Conservation (phyloP, 1,140 invertebrate species). For the Dryas iulia region DNA sequence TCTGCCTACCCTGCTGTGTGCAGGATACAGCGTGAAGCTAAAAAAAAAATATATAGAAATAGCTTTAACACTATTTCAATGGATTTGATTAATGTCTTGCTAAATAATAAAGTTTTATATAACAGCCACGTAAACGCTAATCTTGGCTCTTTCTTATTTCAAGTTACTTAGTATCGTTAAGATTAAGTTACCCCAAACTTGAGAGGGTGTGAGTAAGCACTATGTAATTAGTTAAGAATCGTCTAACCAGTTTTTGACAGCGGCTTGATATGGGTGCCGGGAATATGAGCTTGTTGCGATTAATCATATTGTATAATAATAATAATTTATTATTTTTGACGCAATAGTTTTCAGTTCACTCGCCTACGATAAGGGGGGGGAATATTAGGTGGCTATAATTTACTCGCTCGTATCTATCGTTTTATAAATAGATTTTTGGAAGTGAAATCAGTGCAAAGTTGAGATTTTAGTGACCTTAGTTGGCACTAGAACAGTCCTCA, state of each 20-base stretch:
- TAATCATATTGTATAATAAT: constrained; percentile 31
- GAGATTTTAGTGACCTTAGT: too few species aligned
- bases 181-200: constrained; percentile 6
- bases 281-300: constrained; percentile 34
- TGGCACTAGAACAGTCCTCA: too few species aligned
- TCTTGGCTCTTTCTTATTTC: background rate
- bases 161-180: background rate
- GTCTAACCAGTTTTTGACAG: constrained; percentile 27
- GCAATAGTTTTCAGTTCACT: constrained; percentile 10
- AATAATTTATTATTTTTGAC: constrained; percentile 37
- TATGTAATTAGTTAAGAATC: constrained; percentile 17
- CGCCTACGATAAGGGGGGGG: background rate
- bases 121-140: background rate
- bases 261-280: constrained; percentile 39
- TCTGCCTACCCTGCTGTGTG: too few species aligned
- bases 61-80: background rate
- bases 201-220: constrained; percentile 17
- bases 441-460: too few species aligned
- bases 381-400: background rate
- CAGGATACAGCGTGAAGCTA: too few species aligned
- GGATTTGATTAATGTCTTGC: background rate
- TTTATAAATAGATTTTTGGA: too few species aligned
- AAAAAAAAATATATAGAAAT: too few species aligned
- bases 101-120: background rate
- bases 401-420: background rate